Evolutionary conservation across 1,140 invertebrate species (phyloP).

Genomic region (Temnothorax longispinosus): DNA sequence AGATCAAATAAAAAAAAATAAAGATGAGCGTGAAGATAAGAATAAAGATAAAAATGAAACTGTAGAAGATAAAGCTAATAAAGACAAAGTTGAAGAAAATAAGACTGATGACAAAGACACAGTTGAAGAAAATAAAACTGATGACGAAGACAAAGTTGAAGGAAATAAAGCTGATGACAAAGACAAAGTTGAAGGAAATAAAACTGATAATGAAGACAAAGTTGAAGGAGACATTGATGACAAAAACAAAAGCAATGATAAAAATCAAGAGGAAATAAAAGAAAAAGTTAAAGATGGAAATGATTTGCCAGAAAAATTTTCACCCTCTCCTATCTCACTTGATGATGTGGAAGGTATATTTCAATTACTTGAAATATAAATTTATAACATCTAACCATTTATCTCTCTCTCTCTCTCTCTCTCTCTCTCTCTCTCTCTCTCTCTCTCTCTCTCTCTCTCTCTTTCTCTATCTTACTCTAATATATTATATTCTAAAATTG

Average conservation of each 20-base stretch:
- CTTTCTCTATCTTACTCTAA: too few species aligned
- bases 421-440: background rate
- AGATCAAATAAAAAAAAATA: background rate
- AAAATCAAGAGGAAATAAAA: background rate
- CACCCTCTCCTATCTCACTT: slow-evolving; percentile 32
- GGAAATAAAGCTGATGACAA: background rate
- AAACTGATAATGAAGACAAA: too few species aligned
- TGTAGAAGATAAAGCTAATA: background rate
- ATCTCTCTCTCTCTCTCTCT: background rate
- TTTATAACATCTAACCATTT: background rate
- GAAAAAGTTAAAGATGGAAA: background rate
- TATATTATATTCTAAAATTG: background rate
- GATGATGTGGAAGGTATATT: background rate
- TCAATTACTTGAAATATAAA: slow-evolving; percentile 8
- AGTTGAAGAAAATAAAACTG: background rate
- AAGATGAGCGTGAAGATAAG: background rate
- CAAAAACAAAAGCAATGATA: background rate
- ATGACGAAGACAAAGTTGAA: background rate
- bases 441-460: background rate
- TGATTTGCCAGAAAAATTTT: slow-evolving; percentile 18
- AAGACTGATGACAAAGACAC: background rate
- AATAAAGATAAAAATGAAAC: background rate
- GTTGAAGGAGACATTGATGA: background rate
- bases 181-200: background rate
- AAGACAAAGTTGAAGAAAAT: background rate